phyloP scores from a whole-genome alignment of 2,888 invertebrate genomes.

The Nomada fabriciana region DNA sequence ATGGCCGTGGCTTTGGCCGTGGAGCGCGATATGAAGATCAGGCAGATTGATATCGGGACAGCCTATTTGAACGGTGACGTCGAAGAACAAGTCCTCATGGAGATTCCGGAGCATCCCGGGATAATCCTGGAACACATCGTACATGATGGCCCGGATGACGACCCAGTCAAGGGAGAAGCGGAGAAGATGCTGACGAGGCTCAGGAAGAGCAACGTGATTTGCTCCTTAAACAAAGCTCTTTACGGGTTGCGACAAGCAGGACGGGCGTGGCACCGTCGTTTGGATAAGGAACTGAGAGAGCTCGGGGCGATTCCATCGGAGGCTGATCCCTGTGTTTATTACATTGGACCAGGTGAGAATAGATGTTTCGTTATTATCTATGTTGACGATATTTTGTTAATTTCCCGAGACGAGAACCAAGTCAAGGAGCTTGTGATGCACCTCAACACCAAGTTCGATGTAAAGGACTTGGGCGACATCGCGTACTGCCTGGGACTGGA shows the following conservation, averaged over 20 bases:
- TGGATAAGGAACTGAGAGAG: neutral
- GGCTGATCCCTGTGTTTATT: conserved; percentile 5
- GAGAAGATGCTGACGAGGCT: neutral
- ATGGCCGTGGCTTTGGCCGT: conserved; percentile 52
- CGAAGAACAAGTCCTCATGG: conserved; percentile 49
- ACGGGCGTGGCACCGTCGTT: neutral
- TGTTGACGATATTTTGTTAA: neutral
- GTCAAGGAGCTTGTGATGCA: neutral
- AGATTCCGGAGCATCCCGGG: conserved; percentile 30
- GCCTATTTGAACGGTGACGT: conserved; percentile 66
- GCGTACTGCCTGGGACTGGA: neutral
- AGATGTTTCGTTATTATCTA: neutral
- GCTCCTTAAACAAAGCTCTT: neutral
- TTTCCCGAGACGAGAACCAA: neutral
- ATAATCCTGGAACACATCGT: neutral
- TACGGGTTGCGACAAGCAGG: conserved; percentile 18
- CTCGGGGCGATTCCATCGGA: neutral
- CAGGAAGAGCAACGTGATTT: neutral
- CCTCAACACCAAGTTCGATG: neutral
- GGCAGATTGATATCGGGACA: conserved; percentile 63
- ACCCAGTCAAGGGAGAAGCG: neutral
- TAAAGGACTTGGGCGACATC: neutral
- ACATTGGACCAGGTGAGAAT: neutral
- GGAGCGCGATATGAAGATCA: conserved; percentile 46
- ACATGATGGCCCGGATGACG: neutral